A percentile compares a stretch with the other conserved stretches of the same genome.
Conservation (phyloP, 2,888 invertebrate species). For the Microdon myrmicae region DNA sequence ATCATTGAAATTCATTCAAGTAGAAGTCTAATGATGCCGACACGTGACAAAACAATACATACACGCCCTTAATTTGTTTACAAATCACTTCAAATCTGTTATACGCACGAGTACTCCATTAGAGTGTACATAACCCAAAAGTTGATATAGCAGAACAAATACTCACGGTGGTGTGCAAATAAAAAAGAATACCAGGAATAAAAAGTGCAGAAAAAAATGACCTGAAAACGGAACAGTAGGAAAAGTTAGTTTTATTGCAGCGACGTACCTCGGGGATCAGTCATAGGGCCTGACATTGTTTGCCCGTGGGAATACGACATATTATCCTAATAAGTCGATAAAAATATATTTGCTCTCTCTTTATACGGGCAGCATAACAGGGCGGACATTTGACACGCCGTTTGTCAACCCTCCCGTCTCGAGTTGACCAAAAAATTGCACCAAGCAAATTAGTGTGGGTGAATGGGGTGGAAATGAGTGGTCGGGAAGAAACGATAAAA, state of each 20-base stretch:
- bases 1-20: conserved; percentile 56
- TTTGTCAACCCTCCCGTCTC: too few species aligned
- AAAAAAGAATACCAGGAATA: conserved; percentile 5
- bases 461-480: too few species aligned
- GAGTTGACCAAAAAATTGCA: too few species aligned
- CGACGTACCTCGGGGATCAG: conserved; percentile 33
- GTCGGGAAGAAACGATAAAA: too few species aligned
- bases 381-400: too few species aligned
- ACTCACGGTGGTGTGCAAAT: too few species aligned
- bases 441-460: too few species aligned
- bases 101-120: conserved; percentile 61
- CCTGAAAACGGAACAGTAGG: too few species aligned
- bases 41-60: conserved; percentile 59
- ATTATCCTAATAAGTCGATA: conserved; percentile 40
- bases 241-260: conserved; percentile 38
- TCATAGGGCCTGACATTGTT: conserved; percentile 32
- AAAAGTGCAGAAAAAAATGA: conserved; percentile 33
- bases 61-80: conserved; percentile 67
- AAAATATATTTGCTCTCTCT: too few species aligned
- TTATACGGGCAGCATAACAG: too few species aligned
- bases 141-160: conserved; percentile 23
- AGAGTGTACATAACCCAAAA: conserved; percentile 41
- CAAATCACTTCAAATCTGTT: conserved; percentile 67
- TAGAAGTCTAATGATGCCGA: conserved; percentile 63
- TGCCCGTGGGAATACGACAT: conserved; percentile 36